Percentiles rank a stretch among this genome's conserved stretches.
Evolutionary conservation across 2,797 vertebrate genomes (phyloP).

Genomic region (Rallus crepitans): DNA sequence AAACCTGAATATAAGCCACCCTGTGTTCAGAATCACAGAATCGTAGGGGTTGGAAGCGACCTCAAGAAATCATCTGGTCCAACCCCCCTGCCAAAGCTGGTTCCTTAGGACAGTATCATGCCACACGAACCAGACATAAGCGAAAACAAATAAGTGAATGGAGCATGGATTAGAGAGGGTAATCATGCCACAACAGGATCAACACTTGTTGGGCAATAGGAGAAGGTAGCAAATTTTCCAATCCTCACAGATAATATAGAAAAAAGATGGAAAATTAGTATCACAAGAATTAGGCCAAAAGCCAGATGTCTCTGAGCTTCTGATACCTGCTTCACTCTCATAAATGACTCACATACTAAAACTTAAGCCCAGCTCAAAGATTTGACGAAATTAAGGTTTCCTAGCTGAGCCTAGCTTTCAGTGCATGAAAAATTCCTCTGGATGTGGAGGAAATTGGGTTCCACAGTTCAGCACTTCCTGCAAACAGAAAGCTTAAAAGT

Average conservation of each 20-base stretch:
- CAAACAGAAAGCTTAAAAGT: neutral
- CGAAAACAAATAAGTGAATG: neutral
- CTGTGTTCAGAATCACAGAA: neutral
- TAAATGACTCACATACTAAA: neutral
- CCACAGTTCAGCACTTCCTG: neutral
- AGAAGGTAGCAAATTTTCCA: neutral
- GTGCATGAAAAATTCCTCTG: neutral
- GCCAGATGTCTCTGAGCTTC: neutral
- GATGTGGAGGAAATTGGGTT: neutral
- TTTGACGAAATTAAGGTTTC: neutral
- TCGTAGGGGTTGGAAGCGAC: too few relatives aligned
- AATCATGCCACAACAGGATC: neutral
- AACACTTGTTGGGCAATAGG: neutral
- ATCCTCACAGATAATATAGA: neutral
- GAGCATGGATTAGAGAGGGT: neutral
- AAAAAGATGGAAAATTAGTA: neutral
- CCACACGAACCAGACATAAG: neutral
- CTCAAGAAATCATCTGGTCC: too few relatives aligned
- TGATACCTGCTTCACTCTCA: neutral
- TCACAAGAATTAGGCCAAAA: neutral
- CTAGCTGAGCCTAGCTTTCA: neutral
- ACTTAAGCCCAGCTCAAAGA: neutral
- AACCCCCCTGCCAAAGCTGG: too few relatives aligned
- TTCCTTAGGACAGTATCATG: neutral
- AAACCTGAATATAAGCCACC: neutral